These are phyloP conservation scores for Coptotermes formosanus DNA, from an alignment of 1,140 invertebrate genomes.

Conservation along the genomic window DNA sequence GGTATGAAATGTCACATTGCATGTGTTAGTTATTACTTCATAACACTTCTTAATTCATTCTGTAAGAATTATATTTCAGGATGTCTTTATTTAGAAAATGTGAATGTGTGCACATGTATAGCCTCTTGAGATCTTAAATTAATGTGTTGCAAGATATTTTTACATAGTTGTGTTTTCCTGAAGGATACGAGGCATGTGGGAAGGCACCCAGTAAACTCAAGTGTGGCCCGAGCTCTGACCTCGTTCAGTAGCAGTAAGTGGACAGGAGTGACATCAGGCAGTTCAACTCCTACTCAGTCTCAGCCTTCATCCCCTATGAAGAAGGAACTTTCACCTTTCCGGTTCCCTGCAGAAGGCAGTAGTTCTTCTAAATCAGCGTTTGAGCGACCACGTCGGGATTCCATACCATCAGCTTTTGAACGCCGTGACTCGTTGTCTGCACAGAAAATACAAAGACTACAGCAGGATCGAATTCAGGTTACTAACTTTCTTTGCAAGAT, in stretches of 20 bases:
- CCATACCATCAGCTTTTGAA: conserved; percentile 30
- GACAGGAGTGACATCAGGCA: conserved; percentile 43
- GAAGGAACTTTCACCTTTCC: conserved; percentile 59
- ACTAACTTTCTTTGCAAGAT: background rate
- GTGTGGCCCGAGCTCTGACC: conserved; percentile 62
- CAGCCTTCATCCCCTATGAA: conserved; percentile 66
- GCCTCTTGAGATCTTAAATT: too few species aligned
- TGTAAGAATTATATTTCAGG: too few species aligned
- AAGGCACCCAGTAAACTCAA: conserved; percentile 53
- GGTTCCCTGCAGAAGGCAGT: conserved; percentile 42
- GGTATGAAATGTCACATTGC: too few species aligned
- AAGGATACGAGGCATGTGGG: conserved; percentile 49
- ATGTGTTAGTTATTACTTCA: too few species aligned
- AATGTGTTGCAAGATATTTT: background rate
- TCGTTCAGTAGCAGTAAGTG: conserved; percentile 46
- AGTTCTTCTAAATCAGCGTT: conserved; percentile 23
- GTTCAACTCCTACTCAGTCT: conserved; percentile 50
- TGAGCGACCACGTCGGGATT: conserved; percentile 36
- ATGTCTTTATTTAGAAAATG: too few species aligned
- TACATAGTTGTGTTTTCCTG: background rate
- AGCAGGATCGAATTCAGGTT: conserved; percentile 40
- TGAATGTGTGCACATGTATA: too few species aligned
- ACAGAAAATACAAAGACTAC: conserved; percentile 50
- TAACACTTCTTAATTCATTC: too few species aligned
- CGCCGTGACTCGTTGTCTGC: conserved; percentile 40